Conservation (phyloP, 2,113 vertebrate species). For the Suricata suricatta region DNA sequence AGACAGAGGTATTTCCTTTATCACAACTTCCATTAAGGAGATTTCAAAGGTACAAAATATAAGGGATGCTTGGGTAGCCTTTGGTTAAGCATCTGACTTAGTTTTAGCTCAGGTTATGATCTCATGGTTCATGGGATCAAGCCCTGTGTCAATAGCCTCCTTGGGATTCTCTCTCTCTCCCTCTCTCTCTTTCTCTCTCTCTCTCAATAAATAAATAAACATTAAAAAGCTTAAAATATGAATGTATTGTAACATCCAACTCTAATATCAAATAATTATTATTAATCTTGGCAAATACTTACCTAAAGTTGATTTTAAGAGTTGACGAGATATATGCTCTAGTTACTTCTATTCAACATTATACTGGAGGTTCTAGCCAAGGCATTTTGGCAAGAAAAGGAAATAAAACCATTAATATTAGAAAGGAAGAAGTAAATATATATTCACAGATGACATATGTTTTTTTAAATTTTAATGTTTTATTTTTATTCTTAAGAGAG, state of each 20-base stretch:
- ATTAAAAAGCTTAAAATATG: background rate
- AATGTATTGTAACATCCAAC: slow-evolving; percentile 14
- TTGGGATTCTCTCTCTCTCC: no score
- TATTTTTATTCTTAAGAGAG: no score
- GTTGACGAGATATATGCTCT: background rate
- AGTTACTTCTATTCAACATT: background rate
- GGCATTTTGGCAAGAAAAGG: background rate
- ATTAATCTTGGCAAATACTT: background rate
- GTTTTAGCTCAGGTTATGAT: no score
- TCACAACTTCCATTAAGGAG: background rate
- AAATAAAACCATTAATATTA: background rate
- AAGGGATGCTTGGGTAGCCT: no score
- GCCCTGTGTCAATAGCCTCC: no score
- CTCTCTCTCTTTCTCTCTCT: no score
- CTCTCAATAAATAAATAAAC: no score
- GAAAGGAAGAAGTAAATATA: background rate
- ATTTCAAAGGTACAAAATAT: background rate
- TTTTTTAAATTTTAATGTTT: no score
- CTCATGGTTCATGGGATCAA: no score
- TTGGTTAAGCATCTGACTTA: no score
- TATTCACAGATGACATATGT: background rate
- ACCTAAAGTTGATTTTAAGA: background rate
- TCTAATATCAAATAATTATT: background rate
- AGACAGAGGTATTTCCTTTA: background rate
- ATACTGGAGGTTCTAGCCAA: background rate